Percentiles rank a stretch among this genome's conserved stretches.
These are phyloP conservation scores for Acrocyrtus sp. DNA, from an alignment of 2,888 invertebrate genomes.

Conservation along the genomic window DNA sequence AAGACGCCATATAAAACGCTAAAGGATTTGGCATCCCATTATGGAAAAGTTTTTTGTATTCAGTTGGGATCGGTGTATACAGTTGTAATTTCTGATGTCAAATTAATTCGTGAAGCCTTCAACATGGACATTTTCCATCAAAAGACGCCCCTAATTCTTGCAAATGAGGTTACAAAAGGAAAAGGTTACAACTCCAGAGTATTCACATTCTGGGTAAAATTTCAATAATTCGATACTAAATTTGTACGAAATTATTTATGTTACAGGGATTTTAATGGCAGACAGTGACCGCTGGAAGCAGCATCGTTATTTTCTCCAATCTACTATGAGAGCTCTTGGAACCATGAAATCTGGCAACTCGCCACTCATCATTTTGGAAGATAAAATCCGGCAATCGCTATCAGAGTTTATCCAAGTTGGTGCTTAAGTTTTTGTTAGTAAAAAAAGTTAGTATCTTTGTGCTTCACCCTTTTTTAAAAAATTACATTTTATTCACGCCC, in stretches of 20 bases:
- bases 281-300: constrained; percentile 85
- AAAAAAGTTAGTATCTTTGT: neutral
- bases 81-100: constrained; percentile 81
- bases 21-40: constrained; percentile 74
- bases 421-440: neutral
- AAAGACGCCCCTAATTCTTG: constrained; percentile 80
- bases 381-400: constrained; percentile 73
- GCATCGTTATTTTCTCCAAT: constrained; percentile 78
- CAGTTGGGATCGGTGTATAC: constrained; percentile 80
- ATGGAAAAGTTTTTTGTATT: constrained; percentile 79
- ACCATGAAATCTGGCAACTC: constrained; percentile 74
- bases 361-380: constrained; percentile 73
- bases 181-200: constrained; percentile 76
- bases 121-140: constrained; percentile 78
- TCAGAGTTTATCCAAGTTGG: constrained; percentile 62
- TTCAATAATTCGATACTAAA: neutral
- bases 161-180: constrained; percentile 86
- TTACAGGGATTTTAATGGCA: constrained; percentile 82
- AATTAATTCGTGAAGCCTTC: constrained; percentile 78
- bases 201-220: neutral
- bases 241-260: neutral
- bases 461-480: too few species aligned
- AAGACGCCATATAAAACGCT: constrained; percentile 78
- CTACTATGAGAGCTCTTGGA: constrained; percentile 80
- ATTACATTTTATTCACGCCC: too few species aligned